These are phyloP conservation scores for Argyra leucocephala DNA, from an alignment of 2,888 invertebrate genomes.

Conservation along the genomic window DNA sequence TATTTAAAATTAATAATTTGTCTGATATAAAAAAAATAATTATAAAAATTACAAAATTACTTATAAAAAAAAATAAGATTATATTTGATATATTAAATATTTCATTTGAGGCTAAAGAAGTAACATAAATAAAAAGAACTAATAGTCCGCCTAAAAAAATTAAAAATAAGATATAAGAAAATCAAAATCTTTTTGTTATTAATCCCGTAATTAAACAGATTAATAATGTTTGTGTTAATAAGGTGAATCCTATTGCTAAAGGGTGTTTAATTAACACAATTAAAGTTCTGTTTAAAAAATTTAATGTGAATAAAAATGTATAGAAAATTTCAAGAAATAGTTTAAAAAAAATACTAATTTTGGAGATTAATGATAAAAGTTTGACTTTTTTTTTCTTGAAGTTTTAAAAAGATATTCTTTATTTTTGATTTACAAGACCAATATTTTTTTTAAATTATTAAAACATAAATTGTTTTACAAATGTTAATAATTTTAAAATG, in stretches of 20 bases:
- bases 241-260: too few species aligned
- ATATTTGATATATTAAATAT: slow-evolving; percentile 44
- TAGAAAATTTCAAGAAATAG: too few species aligned
- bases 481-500: slow-evolving; percentile 41
- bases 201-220: slow-evolving; percentile 43
- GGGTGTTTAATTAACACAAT: too few species aligned
- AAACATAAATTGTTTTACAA: too few species aligned
- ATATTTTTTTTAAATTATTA: slow-evolving; percentile 60
- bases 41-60: slow-evolving; percentile 28
- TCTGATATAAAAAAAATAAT: slow-evolving; percentile 16
- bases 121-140: slow-evolving; percentile 57
- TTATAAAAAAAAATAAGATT: slow-evolving; percentile 29
- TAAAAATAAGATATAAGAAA: slow-evolving; percentile 54
- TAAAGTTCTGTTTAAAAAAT: too few species aligned
- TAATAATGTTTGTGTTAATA: slow-evolving; percentile 45
- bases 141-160: slow-evolving; percentile 55
- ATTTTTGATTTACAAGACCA: too few species aligned
- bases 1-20: too few species aligned
- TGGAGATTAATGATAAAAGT: slow-evolving; percentile 57
- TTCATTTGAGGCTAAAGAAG: slow-evolving; percentile 54
- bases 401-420: slow-evolving; percentile 50
- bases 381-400: slow-evolving; percentile 50
- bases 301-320: too few species aligned
- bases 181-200: slow-evolving; percentile 51
- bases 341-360: slow-evolving; percentile 61